These are phyloP conservation scores for Caracal caracal DNA, from an alignment of 2,113 vertebrate genomes.

Conservation along the genomic window DNA sequence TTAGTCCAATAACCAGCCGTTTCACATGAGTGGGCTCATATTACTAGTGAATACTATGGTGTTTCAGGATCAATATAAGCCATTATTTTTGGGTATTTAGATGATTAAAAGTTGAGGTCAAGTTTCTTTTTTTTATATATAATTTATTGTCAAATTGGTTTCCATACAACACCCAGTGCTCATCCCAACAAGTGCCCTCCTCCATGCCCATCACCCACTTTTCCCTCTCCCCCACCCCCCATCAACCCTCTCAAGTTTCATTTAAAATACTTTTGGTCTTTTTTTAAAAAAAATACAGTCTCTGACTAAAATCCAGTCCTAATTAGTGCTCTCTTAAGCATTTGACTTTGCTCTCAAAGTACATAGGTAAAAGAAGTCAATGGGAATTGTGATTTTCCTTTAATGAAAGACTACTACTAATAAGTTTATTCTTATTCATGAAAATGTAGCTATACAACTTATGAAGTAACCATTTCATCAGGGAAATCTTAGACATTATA, in stretches of 20 bases:
- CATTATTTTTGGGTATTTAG: conserved; percentile 23
- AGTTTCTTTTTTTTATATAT: not conserved
- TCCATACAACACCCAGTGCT: too few species aligned
- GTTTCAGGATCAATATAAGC: not conserved
- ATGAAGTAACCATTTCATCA: not conserved
- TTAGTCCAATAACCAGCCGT: not conserved
- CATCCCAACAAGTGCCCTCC: too few species aligned
- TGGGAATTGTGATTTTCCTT: conserved; percentile 10
- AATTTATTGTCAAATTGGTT: too few species aligned
- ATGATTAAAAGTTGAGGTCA: not conserved
- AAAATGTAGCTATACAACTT: not conserved
- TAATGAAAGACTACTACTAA: conserved; percentile 16
- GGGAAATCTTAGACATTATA: conserved; percentile 4
- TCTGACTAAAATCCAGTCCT: not conserved
- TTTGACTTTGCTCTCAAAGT: conserved; percentile 45
- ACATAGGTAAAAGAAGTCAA: conserved; percentile 29
- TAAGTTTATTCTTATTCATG: conserved; percentile 45
- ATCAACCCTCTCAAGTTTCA: not conserved
- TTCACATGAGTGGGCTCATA: not conserved
- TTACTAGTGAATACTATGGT: not conserved
- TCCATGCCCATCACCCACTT: too few species aligned
- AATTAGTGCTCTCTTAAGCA: not conserved
- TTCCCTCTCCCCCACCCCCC: too few species aligned
- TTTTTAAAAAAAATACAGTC: not conserved
- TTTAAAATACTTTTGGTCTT: not conserved